phyloP scores from a whole-genome alignment of 2,797 vertebrate species.

The Sebastes vulpes region DNA sequence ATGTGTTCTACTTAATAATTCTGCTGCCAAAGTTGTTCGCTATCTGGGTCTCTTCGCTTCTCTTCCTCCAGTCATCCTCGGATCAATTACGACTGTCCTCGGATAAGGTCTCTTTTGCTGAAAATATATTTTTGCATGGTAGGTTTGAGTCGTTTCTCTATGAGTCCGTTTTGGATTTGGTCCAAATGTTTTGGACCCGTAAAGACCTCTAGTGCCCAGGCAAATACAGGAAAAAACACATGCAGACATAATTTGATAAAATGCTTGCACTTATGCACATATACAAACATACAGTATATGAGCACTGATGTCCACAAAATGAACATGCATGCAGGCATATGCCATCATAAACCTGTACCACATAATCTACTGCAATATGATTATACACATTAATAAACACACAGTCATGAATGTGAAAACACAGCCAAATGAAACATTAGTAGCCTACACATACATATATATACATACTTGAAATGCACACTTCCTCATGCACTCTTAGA shows the following conservation, averaged over 20 bases:
- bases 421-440: slow-evolving; percentile 32
- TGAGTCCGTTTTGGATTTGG: neutral
- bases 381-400: neutral
- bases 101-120: neutral
- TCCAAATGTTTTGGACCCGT: neutral
- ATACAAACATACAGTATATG: neutral
- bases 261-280: neutral
- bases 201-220: neutral
- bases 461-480: slow-evolving; percentile 11
- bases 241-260: neutral
- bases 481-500: slow-evolving; percentile 12
- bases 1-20: fast-evolving
- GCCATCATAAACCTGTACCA: neutral
- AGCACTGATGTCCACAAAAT: neutral
- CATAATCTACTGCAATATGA: neutral
- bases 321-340: neutral
- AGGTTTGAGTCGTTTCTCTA: neutral
- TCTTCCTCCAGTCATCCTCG: neutral
- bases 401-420: slow-evolving; percentile 9
- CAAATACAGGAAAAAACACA: neutral
- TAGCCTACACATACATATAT: neutral
- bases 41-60: neutral
- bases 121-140: neutral
- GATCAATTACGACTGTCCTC: neutral
- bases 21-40: too few relatives aligned